Conservation (phyloP, 2,797 vertebrate genomes). For the Harpagifer antarcticus region DNA sequence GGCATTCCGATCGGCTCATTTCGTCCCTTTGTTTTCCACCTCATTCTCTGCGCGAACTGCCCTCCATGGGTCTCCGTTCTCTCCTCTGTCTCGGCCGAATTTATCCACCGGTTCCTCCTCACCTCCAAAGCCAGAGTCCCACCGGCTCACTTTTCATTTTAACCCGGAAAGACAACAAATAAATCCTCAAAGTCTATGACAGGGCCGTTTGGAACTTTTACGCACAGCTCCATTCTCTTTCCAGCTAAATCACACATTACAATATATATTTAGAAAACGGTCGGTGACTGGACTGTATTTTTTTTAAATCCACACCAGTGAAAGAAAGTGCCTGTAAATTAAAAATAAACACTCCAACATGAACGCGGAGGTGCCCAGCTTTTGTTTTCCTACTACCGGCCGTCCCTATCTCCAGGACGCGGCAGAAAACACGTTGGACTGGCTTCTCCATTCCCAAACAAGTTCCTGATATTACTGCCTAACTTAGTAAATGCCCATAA, state of each 20-base stretch:
- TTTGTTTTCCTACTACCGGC: conserved; percentile 64
- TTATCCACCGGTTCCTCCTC: conserved; percentile 62
- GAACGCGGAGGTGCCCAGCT: conserved; percentile 37
- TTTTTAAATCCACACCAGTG: not conserved
- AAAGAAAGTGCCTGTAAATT: conserved; percentile 2
- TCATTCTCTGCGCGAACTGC: conserved; percentile 78
- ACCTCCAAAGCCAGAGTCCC: conserved; percentile 52
- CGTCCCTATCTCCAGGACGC: conserved; percentile 59
- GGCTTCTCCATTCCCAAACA: conserved; percentile 88
- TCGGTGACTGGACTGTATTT: conserved; percentile 15
- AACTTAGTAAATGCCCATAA: conserved; percentile 79
- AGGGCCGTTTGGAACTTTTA: conserved; percentile 69
- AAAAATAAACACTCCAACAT: conserved; percentile 21
- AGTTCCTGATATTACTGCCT: conserved; percentile 79
- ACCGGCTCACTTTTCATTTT: conserved; percentile 59
- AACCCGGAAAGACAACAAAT: conserved; percentile 48
- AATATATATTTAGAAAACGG: conserved; percentile 22
- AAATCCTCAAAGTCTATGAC: conserved; percentile 27
- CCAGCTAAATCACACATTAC: conserved; percentile 43
- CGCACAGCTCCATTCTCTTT: conserved; percentile 60
- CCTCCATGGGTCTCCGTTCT: conserved; percentile 66
- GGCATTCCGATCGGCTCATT: conserved; percentile 75
- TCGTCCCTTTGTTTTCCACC: conserved; percentile 83
- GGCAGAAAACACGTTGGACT: conserved; percentile 91
- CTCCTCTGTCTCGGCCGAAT: conserved; percentile 54